Evolutionary conservation across 2,888 invertebrate species (phyloP).

Genomic region (Rotaria socialis): DNA sequence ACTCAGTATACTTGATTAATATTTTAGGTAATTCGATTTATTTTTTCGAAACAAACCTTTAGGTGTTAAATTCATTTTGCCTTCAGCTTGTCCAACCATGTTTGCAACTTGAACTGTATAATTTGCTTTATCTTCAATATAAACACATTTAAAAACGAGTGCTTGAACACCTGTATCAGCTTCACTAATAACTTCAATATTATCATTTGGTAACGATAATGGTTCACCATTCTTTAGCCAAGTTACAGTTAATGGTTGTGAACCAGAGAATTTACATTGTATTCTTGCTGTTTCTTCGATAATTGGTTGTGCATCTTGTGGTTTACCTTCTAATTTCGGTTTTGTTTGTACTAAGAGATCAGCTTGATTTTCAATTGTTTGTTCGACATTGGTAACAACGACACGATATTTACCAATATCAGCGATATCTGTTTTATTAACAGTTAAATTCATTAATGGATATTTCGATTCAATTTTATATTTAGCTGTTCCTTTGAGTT

Average conservation of each 20-base stretch:
- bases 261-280: constrained; percentile 29
- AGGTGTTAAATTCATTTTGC: constrained; percentile 38
- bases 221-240: constrained; percentile 27
- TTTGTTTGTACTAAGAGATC: constrained; percentile 1
- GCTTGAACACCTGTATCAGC: constrained; percentile 23
- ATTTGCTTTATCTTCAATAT: constrained; percentile 39
- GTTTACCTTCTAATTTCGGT: constrained; percentile 37
- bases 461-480: constrained; percentile 47
- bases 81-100: constrained; percentile 45
- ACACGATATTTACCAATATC: constrained; percentile 20
- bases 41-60: not conserved
- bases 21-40: no score
- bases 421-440: constrained; percentile 33
- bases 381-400: not conserved
- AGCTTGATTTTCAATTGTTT: not conserved
- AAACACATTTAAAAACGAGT: constrained; percentile 32
- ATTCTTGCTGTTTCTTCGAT: constrained; percentile 25
- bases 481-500: constrained; percentile 40
- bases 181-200: constrained; percentile 34
- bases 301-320: constrained; percentile 36
- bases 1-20: no score
- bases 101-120: constrained; percentile 47
- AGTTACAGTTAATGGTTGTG: not conserved
- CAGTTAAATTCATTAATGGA: constrained; percentile 39
- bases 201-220: not conserved